phyloP scores from a whole-genome alignment of 1,140 invertebrate genomes.

The Bombus breviceps region DNA sequence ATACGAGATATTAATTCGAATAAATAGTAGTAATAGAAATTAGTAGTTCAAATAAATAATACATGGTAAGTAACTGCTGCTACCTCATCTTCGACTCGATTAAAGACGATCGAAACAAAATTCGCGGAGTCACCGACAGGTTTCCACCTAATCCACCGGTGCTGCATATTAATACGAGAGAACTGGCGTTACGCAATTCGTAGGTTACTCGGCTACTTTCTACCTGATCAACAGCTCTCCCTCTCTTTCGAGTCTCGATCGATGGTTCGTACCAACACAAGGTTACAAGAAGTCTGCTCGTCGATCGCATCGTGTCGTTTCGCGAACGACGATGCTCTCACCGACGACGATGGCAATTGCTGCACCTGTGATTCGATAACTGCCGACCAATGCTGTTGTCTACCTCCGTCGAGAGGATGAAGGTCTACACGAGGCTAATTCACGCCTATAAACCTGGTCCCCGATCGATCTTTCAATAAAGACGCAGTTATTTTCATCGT shows the following conservation, averaged over 20 bases:
- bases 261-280: slow-evolving; percentile 19
- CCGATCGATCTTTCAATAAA: slow-evolving; percentile 37
- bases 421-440: slow-evolving; percentile 18
- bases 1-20: too few relatives aligned
- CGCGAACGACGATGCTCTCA: background rate
- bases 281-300: slow-evolving; percentile 30
- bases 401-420: background rate
- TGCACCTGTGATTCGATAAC: slow-evolving; percentile 30
- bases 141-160: background rate
- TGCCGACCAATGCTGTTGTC: slow-evolving; percentile 11
- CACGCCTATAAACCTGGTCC: background rate
- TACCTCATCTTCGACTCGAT: too few relatives aligned
- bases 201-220: slow-evolving; percentile 67
- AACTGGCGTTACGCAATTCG: slow-evolving; percentile 57
- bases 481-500: slow-evolving; percentile 25
- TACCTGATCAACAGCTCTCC: slow-evolving; percentile 43
- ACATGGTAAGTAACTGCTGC: too few relatives aligned
- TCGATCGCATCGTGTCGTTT: background rate
- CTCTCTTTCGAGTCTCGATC: background rate
- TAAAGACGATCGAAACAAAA: background rate
- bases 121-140: background rate
- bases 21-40: too few relatives aligned
- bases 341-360: slow-evolving; percentile 13
- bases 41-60: too few relatives aligned
- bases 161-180: slow-evolving; percentile 40